Conservation (phyloP, 2,113 vertebrate genomes). For the Shinisaurus crocodilurus region DNA sequence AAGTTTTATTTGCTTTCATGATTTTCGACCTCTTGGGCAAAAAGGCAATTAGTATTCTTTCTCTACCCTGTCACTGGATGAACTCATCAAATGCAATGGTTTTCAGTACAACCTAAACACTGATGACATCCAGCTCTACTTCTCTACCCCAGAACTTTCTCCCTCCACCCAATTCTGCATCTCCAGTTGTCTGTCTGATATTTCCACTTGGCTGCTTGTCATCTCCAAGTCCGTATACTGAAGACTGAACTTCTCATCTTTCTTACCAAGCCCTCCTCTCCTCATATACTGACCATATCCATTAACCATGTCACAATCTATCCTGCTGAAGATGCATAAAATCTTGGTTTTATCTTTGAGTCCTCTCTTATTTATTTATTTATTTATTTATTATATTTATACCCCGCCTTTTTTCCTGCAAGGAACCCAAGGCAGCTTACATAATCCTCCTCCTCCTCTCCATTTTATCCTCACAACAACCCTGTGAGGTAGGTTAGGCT, state of each 20-base stretch:
- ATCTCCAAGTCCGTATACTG: neutral
- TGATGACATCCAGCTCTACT: neutral
- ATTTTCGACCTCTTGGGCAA: neutral
- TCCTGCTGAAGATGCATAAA: neutral
- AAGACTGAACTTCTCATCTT: neutral
- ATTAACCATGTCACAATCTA: neutral
- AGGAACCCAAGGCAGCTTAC: too few relatives aligned
- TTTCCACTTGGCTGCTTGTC: neutral
- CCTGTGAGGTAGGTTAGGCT: too few relatives aligned
- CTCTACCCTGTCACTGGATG: neutral
- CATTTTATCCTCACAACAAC: too few relatives aligned
- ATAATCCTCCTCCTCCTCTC: neutral
- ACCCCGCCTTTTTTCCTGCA: too few relatives aligned
- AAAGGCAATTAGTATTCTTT: neutral
- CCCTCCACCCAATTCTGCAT: neutral
- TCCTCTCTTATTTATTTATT: neutral
- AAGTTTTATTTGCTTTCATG: neutral
- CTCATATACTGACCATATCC: neutral
- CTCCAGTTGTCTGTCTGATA: neutral
- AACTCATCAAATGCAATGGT: neutral
- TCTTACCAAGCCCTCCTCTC: neutral
- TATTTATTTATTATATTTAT: neutral
- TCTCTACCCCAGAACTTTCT: neutral
- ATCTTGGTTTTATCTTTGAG: neutral
- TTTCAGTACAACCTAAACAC: neutral